phyloP scores from a whole-genome alignment of 2,113 vertebrate species.

The Xerus inauris region DNA sequence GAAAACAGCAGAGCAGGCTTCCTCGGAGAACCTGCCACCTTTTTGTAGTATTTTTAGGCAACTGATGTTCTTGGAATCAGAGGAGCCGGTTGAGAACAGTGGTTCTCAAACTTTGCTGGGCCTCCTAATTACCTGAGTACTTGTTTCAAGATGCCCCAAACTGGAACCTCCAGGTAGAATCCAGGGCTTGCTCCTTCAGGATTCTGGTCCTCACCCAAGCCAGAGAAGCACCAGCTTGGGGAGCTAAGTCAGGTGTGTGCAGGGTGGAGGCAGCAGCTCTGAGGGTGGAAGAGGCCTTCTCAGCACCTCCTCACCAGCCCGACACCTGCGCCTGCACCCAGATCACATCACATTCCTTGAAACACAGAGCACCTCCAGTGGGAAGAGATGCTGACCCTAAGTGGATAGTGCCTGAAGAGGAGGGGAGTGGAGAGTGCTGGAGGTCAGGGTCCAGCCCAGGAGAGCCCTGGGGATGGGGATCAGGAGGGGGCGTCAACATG shows the following conservation, averaged over 20 bases:
- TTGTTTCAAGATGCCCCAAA: no score
- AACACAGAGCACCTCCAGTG: fast-evolving
- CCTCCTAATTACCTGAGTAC: neutral
- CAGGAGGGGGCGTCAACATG: fast-evolving
- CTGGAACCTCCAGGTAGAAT: neutral
- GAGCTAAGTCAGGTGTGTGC: fast-evolving
- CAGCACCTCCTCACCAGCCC: fast-evolving
- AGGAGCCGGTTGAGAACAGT: neutral
- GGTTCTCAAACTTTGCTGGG: neutral
- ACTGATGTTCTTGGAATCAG: neutral
- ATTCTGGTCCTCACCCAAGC: no score
- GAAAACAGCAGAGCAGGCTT: neutral
- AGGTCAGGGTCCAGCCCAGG: neutral
- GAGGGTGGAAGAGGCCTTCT: neutral
- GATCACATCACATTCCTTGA: fast-evolving
- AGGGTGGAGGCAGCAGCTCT: neutral
- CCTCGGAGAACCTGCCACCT: neutral
- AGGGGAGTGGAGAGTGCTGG: neutral
- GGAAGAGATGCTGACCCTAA: neutral
- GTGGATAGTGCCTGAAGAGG: neutral
- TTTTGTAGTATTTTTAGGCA: neutral
- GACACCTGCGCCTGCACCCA: fast-evolving
- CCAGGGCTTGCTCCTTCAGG: neutral
- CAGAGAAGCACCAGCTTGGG: neutral
- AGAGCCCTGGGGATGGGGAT: fast-evolving